phyloP scores from a whole-genome alignment of 2,113 vertebrate genomes.

The Entelurus aequoreus region DNA sequence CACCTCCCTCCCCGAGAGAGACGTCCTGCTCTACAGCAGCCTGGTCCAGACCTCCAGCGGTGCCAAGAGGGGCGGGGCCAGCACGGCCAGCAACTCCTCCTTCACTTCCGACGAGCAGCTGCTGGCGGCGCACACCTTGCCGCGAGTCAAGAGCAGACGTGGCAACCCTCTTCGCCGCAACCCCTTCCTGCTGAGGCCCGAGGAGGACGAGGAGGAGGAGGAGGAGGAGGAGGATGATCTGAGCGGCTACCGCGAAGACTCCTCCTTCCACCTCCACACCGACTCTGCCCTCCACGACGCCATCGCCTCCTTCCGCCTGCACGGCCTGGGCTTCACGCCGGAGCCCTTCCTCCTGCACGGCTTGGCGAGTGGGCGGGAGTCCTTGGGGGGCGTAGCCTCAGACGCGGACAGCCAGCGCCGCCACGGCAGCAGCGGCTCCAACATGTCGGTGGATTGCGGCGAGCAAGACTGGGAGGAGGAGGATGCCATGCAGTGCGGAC shows the following conservation, averaged over 20 bases:
- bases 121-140: constrained; percentile 48
- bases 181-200: constrained; percentile 82
- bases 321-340: constrained; percentile 68
- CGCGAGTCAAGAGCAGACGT: constrained; percentile 59
- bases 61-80: constrained; percentile 47
- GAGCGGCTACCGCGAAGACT: constrained; percentile 74
- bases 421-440: constrained; percentile 78
- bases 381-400: constrained; percentile 50
- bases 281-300: constrained; percentile 52
- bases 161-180: constrained; percentile 73
- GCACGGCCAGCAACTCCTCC: constrained; percentile 68
- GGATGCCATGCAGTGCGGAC: constrained; percentile 59
- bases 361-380: constrained; percentile 70
- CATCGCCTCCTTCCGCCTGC: constrained; percentile 77
- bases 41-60: constrained; percentile 77
- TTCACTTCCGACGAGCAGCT: constrained; percentile 69
- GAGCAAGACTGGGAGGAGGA: constrained; percentile 88
- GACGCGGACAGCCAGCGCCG: constrained; percentile 72
- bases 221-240: constrained; percentile 71
- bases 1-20: constrained; percentile 80
- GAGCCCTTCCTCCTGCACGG: constrained; percentile 76
- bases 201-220: constrained; percentile 67
- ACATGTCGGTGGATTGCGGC: constrained; percentile 81
- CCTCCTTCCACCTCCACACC: constrained; percentile 86
- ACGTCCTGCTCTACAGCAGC: constrained; percentile 83